A percentile compares a stretch with the other conserved stretches of the same genome.
phyloP scores from a whole-genome alignment of 1,140 invertebrate species.

The Pentalonia nigronervosa region DNA sequence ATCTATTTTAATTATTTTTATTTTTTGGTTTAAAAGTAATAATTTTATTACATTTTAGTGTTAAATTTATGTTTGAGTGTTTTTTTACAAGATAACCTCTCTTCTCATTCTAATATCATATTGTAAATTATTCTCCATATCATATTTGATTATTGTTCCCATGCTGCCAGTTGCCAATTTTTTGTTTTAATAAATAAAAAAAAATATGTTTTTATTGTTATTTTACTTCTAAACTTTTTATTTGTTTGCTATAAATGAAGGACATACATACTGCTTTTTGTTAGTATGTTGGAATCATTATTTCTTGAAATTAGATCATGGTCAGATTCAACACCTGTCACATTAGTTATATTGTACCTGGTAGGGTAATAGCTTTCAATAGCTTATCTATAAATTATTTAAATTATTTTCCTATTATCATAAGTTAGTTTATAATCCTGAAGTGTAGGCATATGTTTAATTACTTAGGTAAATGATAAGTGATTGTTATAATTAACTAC shows the following conservation, averaged over 20 bases:
- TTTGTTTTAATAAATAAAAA: too few species aligned
- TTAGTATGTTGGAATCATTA: neutral
- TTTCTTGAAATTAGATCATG: constrained; percentile 11
- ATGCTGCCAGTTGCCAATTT: too few species aligned
- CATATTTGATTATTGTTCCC: too few species aligned
- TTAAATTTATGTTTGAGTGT: too few species aligned
- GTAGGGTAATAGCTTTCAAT: neutral
- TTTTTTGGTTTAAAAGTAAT: neutral
- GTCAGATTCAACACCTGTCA: neutral
- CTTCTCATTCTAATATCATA: too few species aligned
- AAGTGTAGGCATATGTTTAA: neutral
- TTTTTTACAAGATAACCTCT: too few species aligned
- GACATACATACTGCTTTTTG: neutral
- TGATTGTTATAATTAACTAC: neutral
- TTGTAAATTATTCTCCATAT: too few species aligned
- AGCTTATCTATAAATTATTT: constrained; percentile 17
- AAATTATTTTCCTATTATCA: neutral
- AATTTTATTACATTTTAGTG: neutral
- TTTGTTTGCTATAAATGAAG: neutral
- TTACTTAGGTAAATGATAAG: neutral
- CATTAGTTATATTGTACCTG: neutral
- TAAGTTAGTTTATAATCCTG: neutral
- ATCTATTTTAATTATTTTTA: too few species aligned
- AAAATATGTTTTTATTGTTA: neutral
- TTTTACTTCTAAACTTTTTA: neutral